A percentile compares a stretch with the other conserved stretches of the same genome.
These are phyloP conservation scores for Ephialtes manifestator DNA, from an alignment of 2,888 invertebrate species.

Conservation along the genomic window DNA sequence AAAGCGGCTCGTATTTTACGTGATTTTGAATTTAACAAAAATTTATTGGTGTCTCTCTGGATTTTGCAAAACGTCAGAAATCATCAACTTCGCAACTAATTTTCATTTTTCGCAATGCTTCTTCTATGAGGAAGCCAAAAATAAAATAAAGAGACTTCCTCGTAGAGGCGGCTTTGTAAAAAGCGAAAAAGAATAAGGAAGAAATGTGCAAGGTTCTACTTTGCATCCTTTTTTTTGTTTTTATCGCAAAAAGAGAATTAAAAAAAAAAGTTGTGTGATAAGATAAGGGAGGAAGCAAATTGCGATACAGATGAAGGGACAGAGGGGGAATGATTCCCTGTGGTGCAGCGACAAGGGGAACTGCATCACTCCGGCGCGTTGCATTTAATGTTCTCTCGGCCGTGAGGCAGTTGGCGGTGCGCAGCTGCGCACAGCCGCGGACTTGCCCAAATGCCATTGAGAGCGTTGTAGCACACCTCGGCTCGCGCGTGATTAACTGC, in stretches of 20 bases:
- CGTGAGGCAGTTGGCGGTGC: background rate
- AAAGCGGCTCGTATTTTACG: no score
- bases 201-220: no score
- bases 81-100: no score
- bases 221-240: no score
- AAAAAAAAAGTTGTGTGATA: background rate
- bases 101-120: no score
- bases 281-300: background rate
- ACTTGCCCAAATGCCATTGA: slow-evolving; percentile 65
- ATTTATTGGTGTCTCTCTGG: no score
- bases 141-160: no score
- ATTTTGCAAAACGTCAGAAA: no score
- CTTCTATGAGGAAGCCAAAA: no score
- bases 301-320: slow-evolving; percentile 26
- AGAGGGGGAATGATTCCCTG: slow-evolving; percentile 72
- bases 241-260: background rate
- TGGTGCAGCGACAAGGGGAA: slow-evolving; percentile 73
- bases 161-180: no score
- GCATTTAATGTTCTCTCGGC: slow-evolving; percentile 53
- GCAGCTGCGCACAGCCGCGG: background rate
- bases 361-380: slow-evolving; percentile 63
- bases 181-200: no score
- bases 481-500: slow-evolving; percentile 63
- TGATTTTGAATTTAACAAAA: no score
- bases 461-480: slow-evolving; percentile 55